Evolutionary conservation across 2,797 vertebrate species (phyloP).

Genomic region (Sebastes trivittatus): DNA sequence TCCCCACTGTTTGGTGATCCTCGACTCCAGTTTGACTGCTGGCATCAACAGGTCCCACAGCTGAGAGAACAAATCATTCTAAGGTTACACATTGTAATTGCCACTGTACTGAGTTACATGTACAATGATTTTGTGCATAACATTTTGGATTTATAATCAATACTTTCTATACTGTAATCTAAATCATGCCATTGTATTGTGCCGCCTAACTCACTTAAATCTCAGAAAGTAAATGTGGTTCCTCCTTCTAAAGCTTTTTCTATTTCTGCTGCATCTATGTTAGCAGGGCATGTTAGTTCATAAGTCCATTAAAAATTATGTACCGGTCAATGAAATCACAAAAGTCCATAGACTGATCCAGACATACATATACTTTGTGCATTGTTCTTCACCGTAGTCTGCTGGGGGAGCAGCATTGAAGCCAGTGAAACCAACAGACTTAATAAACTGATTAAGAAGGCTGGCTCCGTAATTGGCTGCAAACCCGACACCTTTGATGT

Average conservation of each 20-base stretch:
- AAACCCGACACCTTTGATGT: background rate
- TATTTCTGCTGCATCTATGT: background rate
- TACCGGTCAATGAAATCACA: background rate
- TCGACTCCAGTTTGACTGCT: conserved; percentile 86
- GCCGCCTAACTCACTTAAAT: background rate
- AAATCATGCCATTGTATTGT: background rate
- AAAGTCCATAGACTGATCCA: background rate
- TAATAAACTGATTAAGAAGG: background rate
- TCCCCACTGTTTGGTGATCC: conserved; percentile 97
- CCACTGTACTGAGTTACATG: background rate
- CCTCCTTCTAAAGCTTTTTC: background rate
- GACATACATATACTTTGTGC: background rate
- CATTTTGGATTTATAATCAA: background rate
- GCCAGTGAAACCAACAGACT: background rate
- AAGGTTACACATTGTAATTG: background rate
- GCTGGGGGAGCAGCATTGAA: background rate
- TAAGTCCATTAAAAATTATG: background rate
- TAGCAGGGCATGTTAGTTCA: background rate
- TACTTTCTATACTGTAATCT: background rate
- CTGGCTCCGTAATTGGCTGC: background rate
- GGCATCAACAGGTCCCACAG: conserved; percentile 97
- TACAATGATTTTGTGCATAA: background rate
- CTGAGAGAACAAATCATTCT: conserved; percentile 71
- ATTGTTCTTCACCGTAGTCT: background rate
- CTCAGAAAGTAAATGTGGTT: background rate